Evolutionary conservation across 2,797 vertebrate genomes (phyloP), one percentile per base, ranked within the genome.

Genomic region (Hippoglossus hippoglossus): DNA sequence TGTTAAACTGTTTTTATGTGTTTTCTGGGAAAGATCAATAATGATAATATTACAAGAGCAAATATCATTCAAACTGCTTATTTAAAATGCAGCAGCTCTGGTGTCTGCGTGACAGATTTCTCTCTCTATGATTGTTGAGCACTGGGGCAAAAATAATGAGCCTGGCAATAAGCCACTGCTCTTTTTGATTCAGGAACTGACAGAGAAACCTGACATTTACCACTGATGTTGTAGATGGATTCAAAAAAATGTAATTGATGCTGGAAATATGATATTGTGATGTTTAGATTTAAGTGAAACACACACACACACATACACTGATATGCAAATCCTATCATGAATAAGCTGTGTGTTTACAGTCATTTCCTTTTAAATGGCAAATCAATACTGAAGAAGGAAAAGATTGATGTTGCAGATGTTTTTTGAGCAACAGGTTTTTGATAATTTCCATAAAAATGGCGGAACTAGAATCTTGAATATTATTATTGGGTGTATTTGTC

Each of bases 131-230:
- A 73, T 1, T 71, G 31, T 67, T 59, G 62, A 62, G 76, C 28
- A 58, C 46, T 41, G 16, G n/a, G 41, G 53, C 24, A 47, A 63
- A 73, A 79, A 81, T 39, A 83, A 83, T 83, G 79, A 82, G 71
- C 63, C 65, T 76, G 68, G 41, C 58, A 62, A 62, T 28, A 24
- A 61, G 41, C 64, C 54, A 25, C 53, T 41, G 59, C 67, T 73
- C 49, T 56, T 73, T 64, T 71, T 67, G 31, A 74, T 80, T 49
- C 63, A 67, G 39, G 50, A 28, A 50, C 34, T n/a, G 63, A 70
- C 44, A 73, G 46, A n/a, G 46, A 47, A 60, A 47, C 15, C 46
- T 78, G 75, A 71, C 81, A 76, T 79, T 78, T 69, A 47, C 65
- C 36, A 59, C n/a, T 56, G 55, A 62, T 51, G 28, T 52, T 59